Evolutionary conservation across 2,797 vertebrate genomes (phyloP).

Genomic region (Tarsius wallacei): DNA sequence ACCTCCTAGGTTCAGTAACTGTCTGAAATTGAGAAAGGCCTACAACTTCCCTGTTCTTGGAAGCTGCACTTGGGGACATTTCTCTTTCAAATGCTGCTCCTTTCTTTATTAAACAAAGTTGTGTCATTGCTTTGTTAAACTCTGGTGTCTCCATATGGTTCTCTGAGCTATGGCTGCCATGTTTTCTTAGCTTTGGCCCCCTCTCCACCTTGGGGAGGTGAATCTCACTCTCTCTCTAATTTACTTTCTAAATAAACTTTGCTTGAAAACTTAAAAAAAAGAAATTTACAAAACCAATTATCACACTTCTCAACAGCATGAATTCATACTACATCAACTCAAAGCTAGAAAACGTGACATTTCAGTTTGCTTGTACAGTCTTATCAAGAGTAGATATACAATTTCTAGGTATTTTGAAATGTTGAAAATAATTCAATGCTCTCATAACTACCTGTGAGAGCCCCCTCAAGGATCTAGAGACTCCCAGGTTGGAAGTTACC

Average conservation of each 20-base stretch:
- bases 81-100: neutral
- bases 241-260: too few species aligned
- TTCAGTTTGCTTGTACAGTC: neutral
- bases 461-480: neutral
- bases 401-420: neutral
- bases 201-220: too few species aligned
- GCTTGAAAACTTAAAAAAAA: too few species aligned
- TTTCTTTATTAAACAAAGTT: constrained; percentile 12
- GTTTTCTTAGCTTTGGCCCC: too few species aligned
- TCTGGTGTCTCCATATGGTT: too few species aligned
- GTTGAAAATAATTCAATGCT: neutral
- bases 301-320: neutral
- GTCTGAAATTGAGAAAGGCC: neutral
- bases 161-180: too few species aligned
- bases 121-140: too few species aligned
- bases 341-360: neutral
- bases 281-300: neutral
- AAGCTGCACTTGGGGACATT: neutral
- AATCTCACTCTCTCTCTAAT: too few species aligned
- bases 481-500: neutral
- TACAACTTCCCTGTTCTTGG: neutral
- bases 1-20: neutral
- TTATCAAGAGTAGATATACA: neutral
- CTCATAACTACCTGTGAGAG: neutral
- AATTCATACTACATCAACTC: neutral